Conservation (phyloP, 1,140 invertebrate genomes). For the Trachelipus rathkii region DNA sequence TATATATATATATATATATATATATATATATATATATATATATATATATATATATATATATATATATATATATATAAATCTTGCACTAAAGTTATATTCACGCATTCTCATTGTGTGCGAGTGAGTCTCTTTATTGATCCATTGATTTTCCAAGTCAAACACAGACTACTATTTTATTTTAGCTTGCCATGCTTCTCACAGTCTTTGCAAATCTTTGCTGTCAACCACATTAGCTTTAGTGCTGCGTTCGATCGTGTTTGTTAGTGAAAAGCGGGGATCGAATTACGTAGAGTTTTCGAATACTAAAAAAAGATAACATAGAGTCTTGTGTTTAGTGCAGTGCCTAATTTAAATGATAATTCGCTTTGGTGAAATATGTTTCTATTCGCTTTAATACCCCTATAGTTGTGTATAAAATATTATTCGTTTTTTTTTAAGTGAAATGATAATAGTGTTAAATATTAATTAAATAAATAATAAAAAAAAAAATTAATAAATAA, state of each 20-base stretch:
- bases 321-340: no score
- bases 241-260: background rate
- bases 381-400: no score
- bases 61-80: background rate
- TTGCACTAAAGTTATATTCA: background rate
- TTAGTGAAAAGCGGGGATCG: background rate
- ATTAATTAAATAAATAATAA: no score
- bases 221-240: background rate
- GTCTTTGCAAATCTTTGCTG: background rate
- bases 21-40: conserved; percentile 6
- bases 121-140: conserved; percentile 3
- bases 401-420: no score
- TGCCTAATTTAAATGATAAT: no score
- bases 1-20: background rate
- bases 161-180: background rate
- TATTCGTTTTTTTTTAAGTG: no score
- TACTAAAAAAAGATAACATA: no score
- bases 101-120: background rate
- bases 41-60: conserved; percentile 15
- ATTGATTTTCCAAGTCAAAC: conserved; percentile 7
- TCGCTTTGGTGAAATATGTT: no score
- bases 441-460: no score
- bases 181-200: background rate
- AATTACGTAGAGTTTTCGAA: background rate
- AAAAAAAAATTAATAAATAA: no score